These are phyloP conservation scores for Seriola rivoliana DNA, from an alignment of 2,113 vertebrate species.

Conservation along the genomic window DNA sequence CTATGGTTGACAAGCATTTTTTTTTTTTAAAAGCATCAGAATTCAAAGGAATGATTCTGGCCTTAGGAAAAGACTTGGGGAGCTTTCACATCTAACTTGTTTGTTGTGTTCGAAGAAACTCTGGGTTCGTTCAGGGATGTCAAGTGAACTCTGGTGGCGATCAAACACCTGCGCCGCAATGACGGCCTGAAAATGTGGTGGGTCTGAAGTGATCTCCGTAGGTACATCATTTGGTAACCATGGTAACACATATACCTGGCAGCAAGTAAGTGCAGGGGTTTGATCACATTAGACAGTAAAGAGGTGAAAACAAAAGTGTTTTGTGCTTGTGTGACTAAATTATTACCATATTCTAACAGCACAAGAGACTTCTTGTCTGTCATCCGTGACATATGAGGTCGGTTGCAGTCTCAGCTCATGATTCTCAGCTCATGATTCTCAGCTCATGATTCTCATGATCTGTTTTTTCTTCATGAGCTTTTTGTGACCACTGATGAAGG, in stretches of 20 bases:
- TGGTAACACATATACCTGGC: neutral
- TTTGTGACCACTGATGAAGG: too few species aligned
- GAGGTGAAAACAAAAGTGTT: neutral
- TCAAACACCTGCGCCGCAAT: neutral
- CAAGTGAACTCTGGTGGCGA: neutral
- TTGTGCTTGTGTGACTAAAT: neutral
- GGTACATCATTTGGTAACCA: neutral
- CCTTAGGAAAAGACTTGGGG: neutral
- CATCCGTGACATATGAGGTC: neutral
- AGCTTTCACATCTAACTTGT: neutral
- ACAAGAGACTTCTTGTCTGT: neutral
- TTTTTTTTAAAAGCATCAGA: neutral
- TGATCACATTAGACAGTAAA: neutral
- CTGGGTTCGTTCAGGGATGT: neutral
- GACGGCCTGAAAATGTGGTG: neutral
- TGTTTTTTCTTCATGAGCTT: neutral
- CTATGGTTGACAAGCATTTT: neutral
- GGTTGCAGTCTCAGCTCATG: neutral
- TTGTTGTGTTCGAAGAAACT: slow-evolving; percentile 2
- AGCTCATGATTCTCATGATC: neutral
- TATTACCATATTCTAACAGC: neutral
- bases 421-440: neutral
- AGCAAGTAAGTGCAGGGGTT: neutral
- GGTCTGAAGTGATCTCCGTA: neutral
- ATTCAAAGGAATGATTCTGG: neutral